Conservation (phyloP, 1,140 invertebrate species). For the Maniola jurtina region DNA sequence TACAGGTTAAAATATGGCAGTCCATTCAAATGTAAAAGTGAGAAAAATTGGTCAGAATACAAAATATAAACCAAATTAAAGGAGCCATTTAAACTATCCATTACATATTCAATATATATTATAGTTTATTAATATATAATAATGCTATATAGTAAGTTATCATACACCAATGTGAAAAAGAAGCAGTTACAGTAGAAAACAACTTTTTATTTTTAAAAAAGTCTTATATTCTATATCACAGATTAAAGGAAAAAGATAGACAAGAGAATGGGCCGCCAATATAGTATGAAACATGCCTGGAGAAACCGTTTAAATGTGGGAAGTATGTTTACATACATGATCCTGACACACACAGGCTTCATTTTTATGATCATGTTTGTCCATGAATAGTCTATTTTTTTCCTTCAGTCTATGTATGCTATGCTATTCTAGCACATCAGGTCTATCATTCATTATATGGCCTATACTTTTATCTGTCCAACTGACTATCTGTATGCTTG, state of each 20-base stretch:
- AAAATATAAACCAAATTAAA: slow-evolving; percentile 51
- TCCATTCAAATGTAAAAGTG: slow-evolving; percentile 70
- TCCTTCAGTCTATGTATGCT: slow-evolving; percentile 45
- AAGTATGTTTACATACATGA: too few relatives aligned
- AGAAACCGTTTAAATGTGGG: too few relatives aligned
- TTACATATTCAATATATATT: slow-evolving; percentile 48
- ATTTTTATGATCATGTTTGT: neutral
- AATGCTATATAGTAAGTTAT: slow-evolving; percentile 54
- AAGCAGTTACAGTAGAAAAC: slow-evolving; percentile 74
- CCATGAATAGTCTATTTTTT: neutral
- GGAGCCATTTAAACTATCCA: slow-evolving; percentile 56
- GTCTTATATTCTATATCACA: slow-evolving; percentile 46
- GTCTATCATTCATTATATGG: slow-evolving; percentile 47
- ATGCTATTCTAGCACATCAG: slow-evolving; percentile 64
- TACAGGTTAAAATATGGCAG: slow-evolving; percentile 67
- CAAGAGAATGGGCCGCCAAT: neutral
- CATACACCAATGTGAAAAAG: slow-evolving; percentile 67
- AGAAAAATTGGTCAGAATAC: slow-evolving; percentile 73
- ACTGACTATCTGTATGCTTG: slow-evolving; percentile 19
- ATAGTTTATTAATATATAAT: slow-evolving; percentile 53
- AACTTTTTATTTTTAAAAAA: slow-evolving; percentile 72
- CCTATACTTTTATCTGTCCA: slow-evolving; percentile 47
- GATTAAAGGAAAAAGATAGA: neutral
- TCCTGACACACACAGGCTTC: too few relatives aligned
- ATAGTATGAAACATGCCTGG: too few relatives aligned